Evolutionary conservation across 2,888 invertebrate genomes (phyloP).

Genomic region (Furcula furcula): DNA sequence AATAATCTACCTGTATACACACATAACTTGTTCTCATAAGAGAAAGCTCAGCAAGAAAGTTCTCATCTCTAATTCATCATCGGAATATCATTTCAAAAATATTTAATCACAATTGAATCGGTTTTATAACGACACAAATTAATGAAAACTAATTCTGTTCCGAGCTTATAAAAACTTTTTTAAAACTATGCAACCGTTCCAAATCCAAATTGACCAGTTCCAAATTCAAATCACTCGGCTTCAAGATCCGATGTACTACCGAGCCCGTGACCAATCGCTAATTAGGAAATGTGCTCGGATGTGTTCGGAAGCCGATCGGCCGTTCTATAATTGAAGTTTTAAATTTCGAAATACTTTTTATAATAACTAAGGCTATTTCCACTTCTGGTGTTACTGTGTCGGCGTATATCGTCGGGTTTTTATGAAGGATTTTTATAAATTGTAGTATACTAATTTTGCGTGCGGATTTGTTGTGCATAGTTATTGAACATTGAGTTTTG

Average conservation of each 20-base stretch:
- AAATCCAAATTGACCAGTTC: conserved; percentile 75
- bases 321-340: conserved; percentile 73
- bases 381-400: conserved; percentile 66
- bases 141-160: conserved; percentile 46
- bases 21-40: neutral
- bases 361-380: conserved; percentile 67
- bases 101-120: neutral
- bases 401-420: conserved; percentile 34
- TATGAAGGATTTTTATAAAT: conserved; percentile 23
- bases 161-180: conserved; percentile 36
- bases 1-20: too few relatives aligned
- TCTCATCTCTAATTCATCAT: conserved; percentile 14
- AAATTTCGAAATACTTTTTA: conserved; percentile 65
- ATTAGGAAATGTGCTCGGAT: conserved; percentile 74
- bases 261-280: conserved; percentile 80
- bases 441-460: conserved; percentile 21
- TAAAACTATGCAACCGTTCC: conserved; percentile 60
- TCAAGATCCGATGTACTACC: conserved; percentile 56
- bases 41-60: conserved; percentile 1
- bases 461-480: conserved; percentile 1
- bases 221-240: too few relatives aligned
- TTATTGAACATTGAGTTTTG: too few relatives aligned
- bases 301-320: conserved; percentile 70
- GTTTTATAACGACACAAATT: conserved; percentile 42
- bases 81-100: conserved; percentile 4